Base-by-base conservation (phyloP, 2,888 invertebrate species). In the Carcina quercana region DNA sequence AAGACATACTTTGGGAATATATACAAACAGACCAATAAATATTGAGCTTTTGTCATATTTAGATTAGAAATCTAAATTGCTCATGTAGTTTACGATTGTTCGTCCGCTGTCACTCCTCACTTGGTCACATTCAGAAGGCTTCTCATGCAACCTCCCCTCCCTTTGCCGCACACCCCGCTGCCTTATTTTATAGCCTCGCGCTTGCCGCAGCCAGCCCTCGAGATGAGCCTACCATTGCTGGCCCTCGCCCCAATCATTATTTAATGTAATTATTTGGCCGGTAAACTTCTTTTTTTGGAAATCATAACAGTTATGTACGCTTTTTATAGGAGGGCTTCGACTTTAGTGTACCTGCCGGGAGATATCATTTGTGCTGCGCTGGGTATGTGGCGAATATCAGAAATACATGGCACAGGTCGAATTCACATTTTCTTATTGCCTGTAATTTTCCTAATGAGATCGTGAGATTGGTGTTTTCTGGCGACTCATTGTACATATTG, bases 201-300 rank as follows among this genome's bases (percentile, higher is more conserved):
- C 55, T 49, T 51, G 59, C 59, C 66, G 64, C 55, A 61, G 64
- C 58, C 57, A 68, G 68, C 73, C 72, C 73, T 71, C 70, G 59
- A 76, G 75, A 73, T 75, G 78, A 71, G 72, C 58, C 67, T 63
- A 63, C 69, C 66, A 56, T 61, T 62, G 62, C 53, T 56, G 55
- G 59, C 52, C 47, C 71, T 72, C 68, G 66, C 63, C 67, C 67
- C 66, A 64, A 70, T 75, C 70, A 75, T 76, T 80, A 76, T 74
- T 78, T 73, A 64, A 74, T 72, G 72, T 78, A 79, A 82, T 80
- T 79, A 79, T 78, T 79, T 73, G 59, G 59, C 59, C 56, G 47
- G 61, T 64, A 69, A 67, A 69, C 62, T 60, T 50, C 53, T 67
- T 69, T 74, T 24, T 71, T 78, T 70, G 58, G 56, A 55, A 68